These are phyloP conservation scores for Nomada ferruginata DNA, from an alignment of 2,888 invertebrate species.

Conservation along the genomic window DNA sequence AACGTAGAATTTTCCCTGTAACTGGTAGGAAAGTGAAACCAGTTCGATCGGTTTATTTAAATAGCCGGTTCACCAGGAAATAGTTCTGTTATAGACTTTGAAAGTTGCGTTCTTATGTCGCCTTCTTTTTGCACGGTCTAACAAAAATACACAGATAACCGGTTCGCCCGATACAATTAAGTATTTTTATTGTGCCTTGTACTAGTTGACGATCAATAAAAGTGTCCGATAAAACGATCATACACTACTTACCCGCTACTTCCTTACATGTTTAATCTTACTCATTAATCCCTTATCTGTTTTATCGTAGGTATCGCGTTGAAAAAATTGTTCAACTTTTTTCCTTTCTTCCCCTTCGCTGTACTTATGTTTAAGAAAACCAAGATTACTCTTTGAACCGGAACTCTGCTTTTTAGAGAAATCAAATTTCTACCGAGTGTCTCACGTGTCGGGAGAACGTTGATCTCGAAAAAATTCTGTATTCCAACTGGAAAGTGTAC, in stretches of 20 bases:
- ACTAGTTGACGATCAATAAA: background rate
- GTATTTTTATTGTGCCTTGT: background rate
- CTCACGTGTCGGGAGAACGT: background rate
- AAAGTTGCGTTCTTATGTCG: constrained; percentile 26
- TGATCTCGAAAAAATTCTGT: constrained; percentile 5
- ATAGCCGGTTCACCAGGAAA: constrained; percentile 33
- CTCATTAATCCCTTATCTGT: too few species aligned
- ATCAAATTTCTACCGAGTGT: constrained; percentile 29
- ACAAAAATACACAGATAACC: background rate
- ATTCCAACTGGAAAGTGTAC: background rate
- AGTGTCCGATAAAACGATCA: too few species aligned
- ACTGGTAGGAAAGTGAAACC: constrained; percentile 21
- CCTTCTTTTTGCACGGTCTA: background rate
- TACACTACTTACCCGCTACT: too few species aligned
- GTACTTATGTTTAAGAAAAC: background rate
- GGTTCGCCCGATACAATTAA: background rate
- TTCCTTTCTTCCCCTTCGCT: background rate
- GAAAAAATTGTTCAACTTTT: too few species aligned
- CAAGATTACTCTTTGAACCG: constrained; percentile 8
- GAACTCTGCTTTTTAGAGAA: constrained; percentile 27
- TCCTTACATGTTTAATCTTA: too few species aligned
- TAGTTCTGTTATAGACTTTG: constrained; percentile 20
- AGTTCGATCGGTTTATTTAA: constrained; percentile 19
- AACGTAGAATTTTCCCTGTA: constrained; percentile 24
- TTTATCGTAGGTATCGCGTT: too few species aligned